phyloP scores from a whole-genome alignment of 2,113 vertebrate genomes.

The Aptenodytes patagonicus region DNA sequence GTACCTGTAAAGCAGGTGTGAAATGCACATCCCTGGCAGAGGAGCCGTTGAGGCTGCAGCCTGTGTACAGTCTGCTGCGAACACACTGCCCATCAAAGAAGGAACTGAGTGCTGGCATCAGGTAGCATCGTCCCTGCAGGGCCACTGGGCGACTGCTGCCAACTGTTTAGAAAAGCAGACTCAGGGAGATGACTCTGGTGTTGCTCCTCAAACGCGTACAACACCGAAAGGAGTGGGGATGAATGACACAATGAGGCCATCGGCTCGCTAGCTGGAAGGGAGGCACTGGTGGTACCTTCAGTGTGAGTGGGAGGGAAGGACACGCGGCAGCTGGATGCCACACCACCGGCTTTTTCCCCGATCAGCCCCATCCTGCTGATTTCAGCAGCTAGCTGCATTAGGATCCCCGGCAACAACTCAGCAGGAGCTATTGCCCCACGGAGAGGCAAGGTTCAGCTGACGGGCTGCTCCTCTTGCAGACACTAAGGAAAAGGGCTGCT shows the following conservation, averaged over 20 bases:
- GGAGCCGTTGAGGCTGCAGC: neutral
- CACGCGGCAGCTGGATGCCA: fast-evolving
- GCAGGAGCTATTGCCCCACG: neutral
- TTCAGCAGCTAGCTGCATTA: neutral
- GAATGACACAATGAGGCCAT: neutral
- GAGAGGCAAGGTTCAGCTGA: neutral
- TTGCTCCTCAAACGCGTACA: neutral
- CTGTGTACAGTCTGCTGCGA: neutral
- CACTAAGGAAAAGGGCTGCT: neutral
- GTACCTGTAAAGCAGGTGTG: neutral
- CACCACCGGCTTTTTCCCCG: fast-evolving
- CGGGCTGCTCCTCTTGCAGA: neutral
- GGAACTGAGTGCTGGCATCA: fast-evolving
- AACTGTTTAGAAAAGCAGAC: neutral
- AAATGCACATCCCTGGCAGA: neutral
- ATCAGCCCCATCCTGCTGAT: neutral
- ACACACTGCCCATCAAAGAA: neutral
- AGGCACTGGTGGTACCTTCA: neutral
- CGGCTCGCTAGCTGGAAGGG: neutral
- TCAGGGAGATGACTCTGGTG: neutral
- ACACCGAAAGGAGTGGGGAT: neutral
- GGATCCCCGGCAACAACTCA: neutral
- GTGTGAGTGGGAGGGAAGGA: neutral
- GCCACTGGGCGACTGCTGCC: neutral
- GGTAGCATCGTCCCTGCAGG: neutral